Conservation (phyloP, 2,113 vertebrate genomes). For the Agapornis roseicollis region DNA sequence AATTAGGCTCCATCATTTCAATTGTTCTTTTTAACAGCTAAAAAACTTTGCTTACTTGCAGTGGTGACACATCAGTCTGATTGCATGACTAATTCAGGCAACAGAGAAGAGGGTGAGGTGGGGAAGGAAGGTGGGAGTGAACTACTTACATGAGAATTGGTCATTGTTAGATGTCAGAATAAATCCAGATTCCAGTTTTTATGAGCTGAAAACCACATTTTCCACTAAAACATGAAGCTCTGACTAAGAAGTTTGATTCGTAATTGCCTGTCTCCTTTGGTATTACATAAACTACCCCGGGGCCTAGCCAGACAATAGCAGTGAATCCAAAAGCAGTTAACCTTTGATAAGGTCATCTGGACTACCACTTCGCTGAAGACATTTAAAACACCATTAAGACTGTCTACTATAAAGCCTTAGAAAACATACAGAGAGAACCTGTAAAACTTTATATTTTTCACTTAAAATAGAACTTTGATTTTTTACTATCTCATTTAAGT, state of each 20-base stretch:
- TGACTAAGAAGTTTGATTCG: conserved; percentile 11
- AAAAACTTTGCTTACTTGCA: background rate
- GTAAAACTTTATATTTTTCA: background rate
- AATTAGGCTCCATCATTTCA: background rate
- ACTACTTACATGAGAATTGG: background rate
- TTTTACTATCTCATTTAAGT: background rate
- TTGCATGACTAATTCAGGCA: background rate
- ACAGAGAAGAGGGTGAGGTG: background rate
- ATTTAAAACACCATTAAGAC: background rate
- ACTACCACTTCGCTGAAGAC: background rate
- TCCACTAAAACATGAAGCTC: conserved; percentile 13
- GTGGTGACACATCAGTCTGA: background rate
- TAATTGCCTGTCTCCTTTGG: background rate
- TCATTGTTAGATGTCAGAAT: conserved; percentile 13
- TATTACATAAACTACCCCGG: background rate
- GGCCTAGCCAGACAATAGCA: background rate
- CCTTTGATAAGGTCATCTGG: background rate
- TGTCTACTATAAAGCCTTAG: background rate
- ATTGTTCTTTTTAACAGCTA: background rate
- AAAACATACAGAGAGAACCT: background rate
- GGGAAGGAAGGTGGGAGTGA: conserved; percentile 9
- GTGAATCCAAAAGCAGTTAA: background rate
- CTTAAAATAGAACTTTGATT: background rate
- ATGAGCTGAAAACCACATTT: background rate
- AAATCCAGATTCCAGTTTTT: background rate